These are phyloP conservation scores for Troides aeacus DNA, from an alignment of 2,888 invertebrate genomes.

Conservation along the genomic window DNA sequence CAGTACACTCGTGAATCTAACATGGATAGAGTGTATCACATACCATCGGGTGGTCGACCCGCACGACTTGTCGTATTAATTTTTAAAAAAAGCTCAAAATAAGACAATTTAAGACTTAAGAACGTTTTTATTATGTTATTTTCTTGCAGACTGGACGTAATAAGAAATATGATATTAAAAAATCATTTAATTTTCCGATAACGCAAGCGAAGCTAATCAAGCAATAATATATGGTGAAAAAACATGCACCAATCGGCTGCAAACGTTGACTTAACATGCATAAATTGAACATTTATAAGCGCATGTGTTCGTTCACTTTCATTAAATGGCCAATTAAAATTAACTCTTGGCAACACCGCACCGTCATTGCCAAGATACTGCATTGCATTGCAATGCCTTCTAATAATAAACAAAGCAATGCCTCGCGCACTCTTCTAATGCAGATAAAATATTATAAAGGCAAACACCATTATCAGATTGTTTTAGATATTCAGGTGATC, in stretches of 20 bases:
- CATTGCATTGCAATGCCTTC: constrained; percentile 7
- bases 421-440: background rate
- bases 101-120: background rate
- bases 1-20: background rate
- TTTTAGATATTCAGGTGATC: background rate
- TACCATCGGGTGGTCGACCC: background rate
- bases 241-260: constrained; percentile 5
- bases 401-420: constrained; percentile 10
- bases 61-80: background rate
- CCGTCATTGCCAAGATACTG: background rate
- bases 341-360: constrained; percentile 21
- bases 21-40: background rate
- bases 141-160: background rate
- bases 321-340: constrained; percentile 27
- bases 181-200: background rate
- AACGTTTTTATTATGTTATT: background rate
- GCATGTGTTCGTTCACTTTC: constrained; percentile 12
- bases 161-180: background rate
- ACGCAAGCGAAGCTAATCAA: background rate
- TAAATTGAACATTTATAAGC: constrained; percentile 7
- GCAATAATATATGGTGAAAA: background rate
- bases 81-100: background rate
- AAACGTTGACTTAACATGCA: constrained; percentile 9
- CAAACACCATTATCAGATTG: background rate
- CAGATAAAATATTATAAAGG: background rate